Conservation (phyloP, 2,888 invertebrate genomes). For the Amphipyra berbera region DNA sequence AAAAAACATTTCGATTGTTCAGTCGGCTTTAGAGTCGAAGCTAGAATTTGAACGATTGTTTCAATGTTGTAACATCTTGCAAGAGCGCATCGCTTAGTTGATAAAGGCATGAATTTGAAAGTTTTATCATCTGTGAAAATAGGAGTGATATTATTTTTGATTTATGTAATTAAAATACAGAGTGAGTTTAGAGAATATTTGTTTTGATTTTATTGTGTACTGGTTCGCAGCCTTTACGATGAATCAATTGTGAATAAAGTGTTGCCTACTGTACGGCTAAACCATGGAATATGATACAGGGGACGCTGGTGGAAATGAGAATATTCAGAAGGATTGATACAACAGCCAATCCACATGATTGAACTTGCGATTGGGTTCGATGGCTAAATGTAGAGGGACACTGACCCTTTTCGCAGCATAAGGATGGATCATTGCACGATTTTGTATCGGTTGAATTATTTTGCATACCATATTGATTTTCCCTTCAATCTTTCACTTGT, state of each 20-base stretch:
- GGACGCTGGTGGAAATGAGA: neutral
- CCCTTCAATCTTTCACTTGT: too few species aligned
- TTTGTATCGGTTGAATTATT: slow-evolving; percentile 14
- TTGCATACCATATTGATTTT: neutral
- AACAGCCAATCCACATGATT: slow-evolving; percentile 21
- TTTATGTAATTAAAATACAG: slow-evolving; percentile 30
- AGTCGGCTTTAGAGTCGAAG: too few species aligned
- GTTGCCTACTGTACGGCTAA: neutral
- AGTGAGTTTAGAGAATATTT: slow-evolving; percentile 23
- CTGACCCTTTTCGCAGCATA: slow-evolving; percentile 8
- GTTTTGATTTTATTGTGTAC: neutral
- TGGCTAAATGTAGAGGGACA: slow-evolving; percentile 20
- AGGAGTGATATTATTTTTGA: slow-evolving; percentile 31
- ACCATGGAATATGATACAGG: neutral
- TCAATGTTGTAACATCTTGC: neutral
- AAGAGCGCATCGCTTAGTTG: neutral
- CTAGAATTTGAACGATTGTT: too few species aligned
- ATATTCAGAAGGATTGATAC: neutral
- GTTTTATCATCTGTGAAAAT: slow-evolving; percentile 19
- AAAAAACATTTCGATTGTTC: too few species aligned
- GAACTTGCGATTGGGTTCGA: slow-evolving; percentile 21
- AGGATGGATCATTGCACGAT: slow-evolving; percentile 4
- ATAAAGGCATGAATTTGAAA: slow-evolving; percentile 34
- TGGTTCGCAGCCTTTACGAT: too few species aligned
- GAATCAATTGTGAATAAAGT: neutral